A percentile compares a stretch with the other conserved stretches of the same genome.
Evolutionary conservation across 2,113 vertebrate genomes (phyloP).

Genomic region (Cheilinus undulatus): DNA sequence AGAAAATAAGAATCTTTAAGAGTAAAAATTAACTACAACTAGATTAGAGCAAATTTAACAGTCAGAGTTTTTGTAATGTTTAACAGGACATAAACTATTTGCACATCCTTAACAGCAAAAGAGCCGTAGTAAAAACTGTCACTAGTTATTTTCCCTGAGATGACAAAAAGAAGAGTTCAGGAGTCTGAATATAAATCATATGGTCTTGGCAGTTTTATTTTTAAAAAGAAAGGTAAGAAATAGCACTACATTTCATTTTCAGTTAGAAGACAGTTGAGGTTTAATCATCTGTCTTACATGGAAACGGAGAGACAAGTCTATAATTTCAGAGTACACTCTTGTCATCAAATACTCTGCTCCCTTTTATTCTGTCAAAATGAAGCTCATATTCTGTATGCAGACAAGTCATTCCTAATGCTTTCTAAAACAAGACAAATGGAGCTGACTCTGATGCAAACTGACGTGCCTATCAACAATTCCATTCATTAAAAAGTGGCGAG

Average conservation of each 20-base stretch:
- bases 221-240: no score
- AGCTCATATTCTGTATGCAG: background rate
- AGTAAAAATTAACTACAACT: conserved; percentile 28
- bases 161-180: background rate
- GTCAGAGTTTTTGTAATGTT: conserved; percentile 50
- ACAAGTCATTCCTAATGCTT: background rate
- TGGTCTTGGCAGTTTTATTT: background rate
- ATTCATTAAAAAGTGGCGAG: background rate
- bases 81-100: conserved; percentile 34
- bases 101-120: conserved; percentile 43
- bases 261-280: no score
- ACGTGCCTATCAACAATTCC: background rate
- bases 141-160: background rate
- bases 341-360: background rate
- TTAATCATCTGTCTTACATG: background rate
- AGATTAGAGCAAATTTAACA: conserved; percentile 15
- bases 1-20: background rate
- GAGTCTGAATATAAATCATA: background rate
- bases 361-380: background rate
- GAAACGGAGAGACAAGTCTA: background rate
- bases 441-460: background rate
- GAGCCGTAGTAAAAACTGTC: background rate
- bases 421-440: background rate
- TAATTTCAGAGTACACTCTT: background rate
- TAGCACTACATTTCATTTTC: no score